Percentiles rank a stretch among this genome's conserved stretches.
These are phyloP conservation scores for Spilosoma lubricipeda DNA, from an alignment of 2,888 invertebrate genomes.

Conservation along the genomic window DNA sequence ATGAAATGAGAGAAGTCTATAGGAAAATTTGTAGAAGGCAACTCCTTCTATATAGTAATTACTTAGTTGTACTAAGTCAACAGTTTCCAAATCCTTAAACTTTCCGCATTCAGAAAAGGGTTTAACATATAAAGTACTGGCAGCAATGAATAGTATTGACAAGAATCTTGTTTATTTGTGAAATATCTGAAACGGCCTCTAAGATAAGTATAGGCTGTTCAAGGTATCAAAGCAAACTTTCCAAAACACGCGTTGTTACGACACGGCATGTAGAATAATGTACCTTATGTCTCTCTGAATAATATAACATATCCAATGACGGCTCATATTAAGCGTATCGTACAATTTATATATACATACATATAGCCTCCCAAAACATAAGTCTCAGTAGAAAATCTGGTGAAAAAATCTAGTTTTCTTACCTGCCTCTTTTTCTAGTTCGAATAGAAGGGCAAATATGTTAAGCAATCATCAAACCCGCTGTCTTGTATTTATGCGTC, in stretches of 20 bases:
- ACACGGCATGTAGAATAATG: background rate
- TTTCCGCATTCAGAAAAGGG: constrained; percentile 15
- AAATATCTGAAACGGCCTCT: background rate
- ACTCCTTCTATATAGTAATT: background rate
- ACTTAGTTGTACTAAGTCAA: background rate
- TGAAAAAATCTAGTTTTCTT: background rate
- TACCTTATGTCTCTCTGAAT: background rate
- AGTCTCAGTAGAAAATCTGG: background rate
- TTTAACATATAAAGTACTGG: constrained; percentile 13
- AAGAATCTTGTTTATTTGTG: constrained; percentile 1
- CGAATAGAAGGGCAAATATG: background rate
- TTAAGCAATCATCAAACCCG: background rate
- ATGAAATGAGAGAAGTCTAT: background rate
- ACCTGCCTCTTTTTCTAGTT: background rate
- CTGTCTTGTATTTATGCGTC: background rate
- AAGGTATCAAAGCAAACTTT: background rate
- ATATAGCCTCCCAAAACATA: background rate
- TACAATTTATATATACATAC: background rate
- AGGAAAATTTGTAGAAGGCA: background rate
- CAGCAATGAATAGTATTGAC: constrained; percentile 27
- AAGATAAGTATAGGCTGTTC: background rate
- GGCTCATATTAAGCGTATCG: background rate
- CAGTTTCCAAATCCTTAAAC: background rate
- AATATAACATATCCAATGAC: background rate
- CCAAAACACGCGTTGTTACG: background rate